Base-by-base conservation (phyloP, 2,888 invertebrate genomes). In the Sicus ferrugineus region DNA sequence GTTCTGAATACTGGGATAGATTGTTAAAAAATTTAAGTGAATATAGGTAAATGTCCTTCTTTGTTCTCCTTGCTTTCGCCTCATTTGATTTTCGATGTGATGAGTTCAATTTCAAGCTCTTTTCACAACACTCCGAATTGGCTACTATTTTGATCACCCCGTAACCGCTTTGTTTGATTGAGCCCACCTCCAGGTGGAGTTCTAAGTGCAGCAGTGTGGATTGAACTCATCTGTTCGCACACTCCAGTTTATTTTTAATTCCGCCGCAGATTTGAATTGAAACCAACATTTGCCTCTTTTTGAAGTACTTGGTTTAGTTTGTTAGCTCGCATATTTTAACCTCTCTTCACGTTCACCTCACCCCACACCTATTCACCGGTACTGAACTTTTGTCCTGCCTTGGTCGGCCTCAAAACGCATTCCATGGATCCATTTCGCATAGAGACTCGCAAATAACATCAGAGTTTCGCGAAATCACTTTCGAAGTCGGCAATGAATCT, bases 1-100 rank as follows among this genome's bases (percentile, higher is more conserved):
- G 86, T 86, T 85, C 85, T 79, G 86, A 86, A 80, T 85, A 86
- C 84, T 86, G 86, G 86, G 85, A 86, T 84, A 85, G 83, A 84
- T 85, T 86, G 84, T 83, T 86, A 83, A 86, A 84, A 82, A 85
- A 83, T 84, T 84, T 85, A 81, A 83, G 83, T 81, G 85, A 85
- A 83, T 84, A 84, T 85, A 85, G 85, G 85, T 85, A 85, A 84
- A 81, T 56, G 42, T 54, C 30, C 62, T 62, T 59, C 30, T 68
- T 62, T 59, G 26, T 61, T 61, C 26, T 67, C 50, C 38, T 68
- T 28, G 56, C 62, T 68, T 68, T 16, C 28, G 62, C 19, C 50
- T 34, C 54, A 54, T 59, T 67, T 67, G 16, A 28, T 67, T 58
- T 59, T 54, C 52, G 23, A 16, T n/a, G 28, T 23, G 58, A 30